Conservation (phyloP, 2,888 invertebrate genomes). For the Drosophila picticornis region DNA sequence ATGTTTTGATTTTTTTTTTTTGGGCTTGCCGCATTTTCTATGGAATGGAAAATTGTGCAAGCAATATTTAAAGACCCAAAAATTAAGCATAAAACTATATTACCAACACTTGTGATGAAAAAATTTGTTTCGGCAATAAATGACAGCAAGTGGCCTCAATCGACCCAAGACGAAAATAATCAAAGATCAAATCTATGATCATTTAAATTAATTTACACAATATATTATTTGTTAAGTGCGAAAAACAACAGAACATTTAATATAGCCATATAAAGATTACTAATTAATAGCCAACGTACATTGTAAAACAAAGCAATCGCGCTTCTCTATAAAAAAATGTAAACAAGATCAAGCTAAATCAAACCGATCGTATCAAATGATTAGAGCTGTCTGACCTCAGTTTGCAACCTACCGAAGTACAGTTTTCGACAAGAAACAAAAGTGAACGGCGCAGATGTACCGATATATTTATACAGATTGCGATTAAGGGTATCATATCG, state of each 20-base stretch:
- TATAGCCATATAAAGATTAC: constrained; percentile 67
- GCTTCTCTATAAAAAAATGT: constrained; percentile 10
- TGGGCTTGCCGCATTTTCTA: constrained; percentile 61
- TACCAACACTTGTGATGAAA: neutral
- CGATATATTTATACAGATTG: neutral
- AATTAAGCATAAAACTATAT: neutral
- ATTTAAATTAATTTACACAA: constrained; percentile 65
- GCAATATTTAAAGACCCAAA: neutral
- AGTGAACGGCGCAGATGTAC: neutral
- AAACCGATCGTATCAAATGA: constrained; percentile 7
- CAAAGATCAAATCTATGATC: constrained; percentile 56
- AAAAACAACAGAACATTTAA: constrained; percentile 73
- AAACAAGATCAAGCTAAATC: constrained; percentile 21
- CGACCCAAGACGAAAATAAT: constrained; percentile 9
- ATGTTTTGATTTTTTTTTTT: constrained; percentile 15
- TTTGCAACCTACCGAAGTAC: neutral
- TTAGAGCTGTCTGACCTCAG: neutral
- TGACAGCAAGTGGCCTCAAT: constrained; percentile 19
- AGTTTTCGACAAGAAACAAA: neutral
- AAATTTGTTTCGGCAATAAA: constrained; percentile 4
- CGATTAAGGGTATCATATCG: neutral
- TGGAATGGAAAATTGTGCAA: constrained; percentile 62
- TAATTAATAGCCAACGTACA: constrained; percentile 59
- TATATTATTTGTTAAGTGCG: constrained; percentile 59
- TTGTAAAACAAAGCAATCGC: constrained; percentile 1